Base-by-base conservation (phyloP, 2,113 vertebrate genomes). In the Electrona antarctica region DNA sequence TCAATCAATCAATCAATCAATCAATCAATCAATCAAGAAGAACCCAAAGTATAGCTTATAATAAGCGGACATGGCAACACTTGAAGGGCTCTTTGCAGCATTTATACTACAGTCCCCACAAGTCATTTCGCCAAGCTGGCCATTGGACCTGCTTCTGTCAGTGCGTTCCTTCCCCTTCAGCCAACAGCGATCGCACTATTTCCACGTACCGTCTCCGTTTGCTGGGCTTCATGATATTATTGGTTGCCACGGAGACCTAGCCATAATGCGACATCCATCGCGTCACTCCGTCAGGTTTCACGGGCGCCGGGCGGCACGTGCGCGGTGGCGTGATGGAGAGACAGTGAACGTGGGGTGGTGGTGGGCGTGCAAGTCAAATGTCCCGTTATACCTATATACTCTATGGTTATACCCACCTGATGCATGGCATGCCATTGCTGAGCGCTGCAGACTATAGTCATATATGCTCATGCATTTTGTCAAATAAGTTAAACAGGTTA, bases 81-180 rank as follows among this genome's bases (percentile, higher is more conserved):
- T 58, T 0, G 33, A 33, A 89, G 7, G 11, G 6, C n/a, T n/a
- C n/a, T n/a, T n/a, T n/a, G n/a, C 21, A 21, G 21, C 21, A 41
- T 1, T 12, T 6, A 15, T 56, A 88, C 93, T 92, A 85, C 80
- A 71, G 29, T 8, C 58, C 88, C 92, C 88, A 86, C 4, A 77
- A 68, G 15, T 0, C 78, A 1, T 7, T n/a, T n/a, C 12, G 56
- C 14, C 0, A 0, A 14, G 7, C 56, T 61, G 60, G 66, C 55
- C 15, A 11, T 79, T 88, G 73, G 77, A 52, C 68, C 48, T 49
- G 4, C n/a, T 0, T 45, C 67, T 78, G 81, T 80, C 85, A 66
- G 60, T 86, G 64, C 71, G 83, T 78, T 76, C 54, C 69, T 65
- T 75, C 82, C 74, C 57, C 69, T 65, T 75, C 82, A 77, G 68